These are phyloP conservation scores for Glareola pratincola DNA, from an alignment of 2,113 vertebrate genomes.

Conservation along the genomic window DNA sequence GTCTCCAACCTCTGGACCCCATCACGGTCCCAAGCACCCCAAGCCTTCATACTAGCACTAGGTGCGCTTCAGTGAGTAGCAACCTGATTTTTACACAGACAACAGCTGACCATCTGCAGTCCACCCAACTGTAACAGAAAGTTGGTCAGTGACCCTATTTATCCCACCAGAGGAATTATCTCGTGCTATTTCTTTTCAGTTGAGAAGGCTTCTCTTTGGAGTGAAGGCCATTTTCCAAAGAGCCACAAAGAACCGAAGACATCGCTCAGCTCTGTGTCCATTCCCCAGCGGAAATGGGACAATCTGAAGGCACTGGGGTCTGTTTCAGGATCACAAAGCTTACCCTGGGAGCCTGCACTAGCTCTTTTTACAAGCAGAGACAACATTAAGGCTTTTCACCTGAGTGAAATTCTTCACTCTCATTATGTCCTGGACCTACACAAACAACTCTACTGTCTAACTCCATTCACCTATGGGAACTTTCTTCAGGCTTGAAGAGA, in stretches of 20 bases:
- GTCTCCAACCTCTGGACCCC: not conserved
- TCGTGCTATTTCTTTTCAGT: not conserved
- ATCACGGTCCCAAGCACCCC: accelerated
- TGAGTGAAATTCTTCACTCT: not conserved
- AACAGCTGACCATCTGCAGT: not conserved
- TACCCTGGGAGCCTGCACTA: not conserved
- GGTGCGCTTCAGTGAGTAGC: not conserved
- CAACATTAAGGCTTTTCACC: not conserved
- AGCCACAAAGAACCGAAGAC: not conserved
- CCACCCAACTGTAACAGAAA: not conserved
- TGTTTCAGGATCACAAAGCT: not conserved
- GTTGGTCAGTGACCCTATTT: not conserved
- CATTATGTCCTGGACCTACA: not conserved
- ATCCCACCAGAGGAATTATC: not conserved
- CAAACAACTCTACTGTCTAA: not conserved
- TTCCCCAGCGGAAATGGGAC: not conserved
- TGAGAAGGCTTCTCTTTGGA: not conserved
- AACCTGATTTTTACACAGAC: not conserved
- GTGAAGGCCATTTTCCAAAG: not conserved
- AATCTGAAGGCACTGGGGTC: not conserved
- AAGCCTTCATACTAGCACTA: not conserved
- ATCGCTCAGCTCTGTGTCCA: not conserved
- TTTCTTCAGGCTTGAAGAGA: not conserved
- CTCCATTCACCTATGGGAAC: not conserved
- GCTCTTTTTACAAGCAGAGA: not conserved